A percentile compares a stretch with the other conserved stretches of the same genome.
Conservation (phyloP, 23 tunicate species). For the Halocynthia roretzi region DNA sequence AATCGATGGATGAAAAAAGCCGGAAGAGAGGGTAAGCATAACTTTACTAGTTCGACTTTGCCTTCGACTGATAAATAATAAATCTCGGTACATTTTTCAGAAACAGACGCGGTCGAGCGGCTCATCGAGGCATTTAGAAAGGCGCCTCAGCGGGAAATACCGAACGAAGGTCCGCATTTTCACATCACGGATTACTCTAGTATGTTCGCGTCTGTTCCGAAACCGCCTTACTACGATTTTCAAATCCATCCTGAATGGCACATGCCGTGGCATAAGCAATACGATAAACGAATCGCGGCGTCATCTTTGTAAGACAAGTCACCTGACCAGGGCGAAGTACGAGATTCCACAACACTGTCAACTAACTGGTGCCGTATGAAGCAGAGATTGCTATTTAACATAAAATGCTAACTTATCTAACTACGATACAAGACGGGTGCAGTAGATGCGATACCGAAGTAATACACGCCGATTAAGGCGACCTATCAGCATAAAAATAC, state of each 20-base stretch:
- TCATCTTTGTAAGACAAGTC: background rate
- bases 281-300: constrained; percentile 22
- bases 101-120: constrained; percentile 40
- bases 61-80: too few relatives aligned
- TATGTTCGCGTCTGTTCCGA: constrained; percentile 49
- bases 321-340: too few relatives aligned
- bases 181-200: constrained; percentile 80
- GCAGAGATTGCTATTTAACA: too few relatives aligned
- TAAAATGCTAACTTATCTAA: too few relatives aligned
- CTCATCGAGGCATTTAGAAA: constrained; percentile 41
- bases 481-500: too few relatives aligned
- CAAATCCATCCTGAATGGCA: constrained; percentile 94
- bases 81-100: constrained; percentile 12
- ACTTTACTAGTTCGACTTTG: background rate
- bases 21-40: constrained; percentile 38
- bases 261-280: constrained; percentile 90
- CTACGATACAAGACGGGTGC: too few relatives aligned
- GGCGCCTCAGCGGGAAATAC: constrained; percentile 37
- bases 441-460: too few relatives aligned
- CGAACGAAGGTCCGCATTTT: constrained; percentile 77
- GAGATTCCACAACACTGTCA: too few relatives aligned
- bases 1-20: constrained; percentile 72
- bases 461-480: too few relatives aligned
- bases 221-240: constrained; percentile 48
- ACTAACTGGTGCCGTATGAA: too few relatives aligned